Evolutionary conservation across 2,113 vertebrate genomes (phyloP).

Genomic region (Pterophyllum scalare): DNA sequence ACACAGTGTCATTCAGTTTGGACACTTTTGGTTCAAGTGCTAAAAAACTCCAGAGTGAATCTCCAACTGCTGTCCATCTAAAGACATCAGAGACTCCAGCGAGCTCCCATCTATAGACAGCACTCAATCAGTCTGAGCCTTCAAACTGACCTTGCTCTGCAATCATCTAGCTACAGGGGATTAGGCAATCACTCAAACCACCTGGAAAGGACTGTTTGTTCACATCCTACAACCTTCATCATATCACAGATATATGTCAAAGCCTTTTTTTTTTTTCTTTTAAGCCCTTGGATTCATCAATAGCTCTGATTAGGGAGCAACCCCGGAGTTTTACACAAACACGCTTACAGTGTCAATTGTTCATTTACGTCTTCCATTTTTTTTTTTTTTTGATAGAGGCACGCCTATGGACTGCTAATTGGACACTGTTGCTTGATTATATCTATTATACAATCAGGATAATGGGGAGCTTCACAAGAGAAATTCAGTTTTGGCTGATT

Average conservation of each 20-base stretch:
- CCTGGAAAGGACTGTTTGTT: constrained; percentile 79
- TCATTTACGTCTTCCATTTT: constrained; percentile 34
- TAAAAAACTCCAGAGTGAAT: constrained; percentile 70
- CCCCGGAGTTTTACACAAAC: constrained; percentile 38
- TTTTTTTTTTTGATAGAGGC: constrained; percentile 27
- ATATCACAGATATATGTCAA: constrained; percentile 67
- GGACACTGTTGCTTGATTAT: constrained; percentile 68
- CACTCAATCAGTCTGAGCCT: constrained; percentile 80
- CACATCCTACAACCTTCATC: constrained; percentile 70
- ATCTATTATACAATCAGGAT: constrained; percentile 71
- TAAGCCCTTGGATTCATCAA: constrained; percentile 48
- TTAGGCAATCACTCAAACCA: constrained; percentile 82
- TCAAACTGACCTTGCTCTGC: constrained; percentile 78
- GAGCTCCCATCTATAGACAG: constrained; percentile 73
- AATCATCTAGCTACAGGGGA: constrained; percentile 80
- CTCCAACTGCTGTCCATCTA: constrained; percentile 74
- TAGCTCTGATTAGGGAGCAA: constrained; percentile 56
- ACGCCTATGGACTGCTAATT: constrained; percentile 51
- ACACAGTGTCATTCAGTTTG: constrained; percentile 45
- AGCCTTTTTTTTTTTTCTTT: constrained; percentile 1
- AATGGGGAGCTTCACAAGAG: constrained; percentile 57
- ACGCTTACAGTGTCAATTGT: constrained; percentile 48
- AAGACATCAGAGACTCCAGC: constrained; percentile 72
- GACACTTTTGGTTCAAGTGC: constrained; percentile 64
- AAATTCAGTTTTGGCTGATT: constrained; percentile 31